A percentile compares a stretch with the other conserved stretches of the same genome.
Evolutionary conservation across 2,113 vertebrate species (phyloP).

Genomic region (Romanogobio albipinnatus): DNA sequence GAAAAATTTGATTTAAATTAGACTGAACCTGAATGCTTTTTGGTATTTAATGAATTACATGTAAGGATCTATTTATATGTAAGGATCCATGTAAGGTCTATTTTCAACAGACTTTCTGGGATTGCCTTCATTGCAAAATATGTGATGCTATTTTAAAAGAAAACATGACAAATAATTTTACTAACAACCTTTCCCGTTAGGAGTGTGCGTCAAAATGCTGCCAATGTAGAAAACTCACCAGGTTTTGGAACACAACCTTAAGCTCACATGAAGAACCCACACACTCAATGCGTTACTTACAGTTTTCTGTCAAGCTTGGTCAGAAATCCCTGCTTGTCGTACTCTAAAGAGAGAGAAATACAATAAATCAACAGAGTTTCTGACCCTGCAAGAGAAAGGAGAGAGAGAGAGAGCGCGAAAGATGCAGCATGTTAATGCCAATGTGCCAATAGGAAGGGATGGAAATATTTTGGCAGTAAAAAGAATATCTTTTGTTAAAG

Average conservation of each 20-base stretch:
- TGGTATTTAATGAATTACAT: background rate
- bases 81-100: no score
- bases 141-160: background rate
- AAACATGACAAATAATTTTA: background rate
- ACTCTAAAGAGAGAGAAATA: conserved; percentile 79
- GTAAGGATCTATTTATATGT: no score
- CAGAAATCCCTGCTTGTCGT: conserved; percentile 90
- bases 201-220: background rate
- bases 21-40: background rate
- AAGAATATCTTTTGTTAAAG: background rate
- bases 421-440: background rate
- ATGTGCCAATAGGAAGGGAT: background rate
- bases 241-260: background rate
- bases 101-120: background rate
- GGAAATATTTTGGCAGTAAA: background rate
- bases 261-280: background rate
- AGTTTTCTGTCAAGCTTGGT: conserved; percentile 85
- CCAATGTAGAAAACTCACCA: background rate
- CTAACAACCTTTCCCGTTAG: background rate
- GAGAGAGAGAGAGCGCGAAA: background rate
- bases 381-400: background rate
- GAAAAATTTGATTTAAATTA: no score
- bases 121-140: background rate
- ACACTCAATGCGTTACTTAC: conserved; percentile 78
- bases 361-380: conserved; percentile 47